A percentile compares a stretch with the other conserved stretches of the same genome.
These are phyloP conservation scores for Riptortus pedestris DNA, from an alignment of 1,140 invertebrate species.

Conservation along the genomic window DNA sequence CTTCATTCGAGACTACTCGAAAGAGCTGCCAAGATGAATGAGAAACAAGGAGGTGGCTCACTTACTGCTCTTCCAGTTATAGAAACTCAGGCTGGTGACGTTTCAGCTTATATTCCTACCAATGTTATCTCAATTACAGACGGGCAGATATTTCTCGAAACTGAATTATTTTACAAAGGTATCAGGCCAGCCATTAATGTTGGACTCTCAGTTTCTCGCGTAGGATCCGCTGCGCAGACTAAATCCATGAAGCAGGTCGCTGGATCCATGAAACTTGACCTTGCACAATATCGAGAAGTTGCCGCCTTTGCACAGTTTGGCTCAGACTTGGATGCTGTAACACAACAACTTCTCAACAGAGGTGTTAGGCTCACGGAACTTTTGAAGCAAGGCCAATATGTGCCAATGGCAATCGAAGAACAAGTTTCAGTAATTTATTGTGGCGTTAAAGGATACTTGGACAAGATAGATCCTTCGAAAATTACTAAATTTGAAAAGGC, in stretches of 20 bases:
- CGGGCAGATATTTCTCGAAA: constrained; percentile 99
- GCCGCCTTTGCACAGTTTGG: constrained; percentile 99
- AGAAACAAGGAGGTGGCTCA: constrained; percentile 22
- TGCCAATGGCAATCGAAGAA: constrained; percentile 99
- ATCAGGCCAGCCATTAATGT: constrained; percentile 99
- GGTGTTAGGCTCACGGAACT: constrained; percentile 97
- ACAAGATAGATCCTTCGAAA: constrained; percentile 94
- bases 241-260: constrained; percentile 99
- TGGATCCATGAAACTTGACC: constrained; percentile 99
- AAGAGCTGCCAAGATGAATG: constrained; percentile 26
- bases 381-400: constrained; percentile 98
- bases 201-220: constrained; percentile 97
- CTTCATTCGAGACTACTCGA: constrained; percentile 98
- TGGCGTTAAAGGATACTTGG: constrained; percentile 94
- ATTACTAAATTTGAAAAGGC: constrained; percentile 97
- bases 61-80: constrained; percentile 32
- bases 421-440: constrained; percentile 99
- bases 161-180: constrained; percentile 99
- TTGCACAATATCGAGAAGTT: constrained; percentile 99
- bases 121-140: constrained; percentile 99
- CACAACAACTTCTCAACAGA: constrained; percentile 94
- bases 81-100: constrained; percentile 56
- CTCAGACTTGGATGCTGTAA: constrained; percentile 98
- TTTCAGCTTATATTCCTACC: constrained; percentile 99
- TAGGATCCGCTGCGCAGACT: constrained; percentile 98